Percentiles rank a stretch among this genome's conserved stretches.
Conservation (phyloP, 2,888 invertebrate genomes). For the Eilema caniola region DNA sequence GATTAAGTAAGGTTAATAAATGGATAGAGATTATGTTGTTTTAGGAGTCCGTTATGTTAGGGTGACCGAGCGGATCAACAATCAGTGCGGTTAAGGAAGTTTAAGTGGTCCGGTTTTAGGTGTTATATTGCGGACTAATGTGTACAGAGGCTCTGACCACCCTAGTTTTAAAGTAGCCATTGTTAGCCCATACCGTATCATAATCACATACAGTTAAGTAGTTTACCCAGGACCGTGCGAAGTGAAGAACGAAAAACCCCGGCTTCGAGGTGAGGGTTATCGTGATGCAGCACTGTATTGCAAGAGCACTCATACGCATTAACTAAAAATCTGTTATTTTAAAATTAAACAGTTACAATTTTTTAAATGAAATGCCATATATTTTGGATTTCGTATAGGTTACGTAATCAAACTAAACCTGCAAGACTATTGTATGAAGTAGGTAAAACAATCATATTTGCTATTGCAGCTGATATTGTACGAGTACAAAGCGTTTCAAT, state of each 20-base stretch:
- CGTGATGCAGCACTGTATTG: too few species aligned
- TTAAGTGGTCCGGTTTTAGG: not conserved
- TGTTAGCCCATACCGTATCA: not conserved
- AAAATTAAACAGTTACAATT: too few species aligned
- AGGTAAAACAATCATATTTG: not conserved
- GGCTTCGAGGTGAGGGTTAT: too few species aligned
- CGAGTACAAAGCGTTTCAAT: not conserved
- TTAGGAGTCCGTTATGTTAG: not conserved
- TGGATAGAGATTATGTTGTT: constrained; percentile 1
- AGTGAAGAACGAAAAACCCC: too few species aligned
- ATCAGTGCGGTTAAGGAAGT: not conserved
- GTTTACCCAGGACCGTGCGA: too few species aligned
- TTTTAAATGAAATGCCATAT: too few species aligned
- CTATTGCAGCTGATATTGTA: not conserved
- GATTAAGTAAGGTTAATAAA: constrained; percentile 4
- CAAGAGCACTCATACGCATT: too few species aligned
- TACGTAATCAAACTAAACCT: too few species aligned
- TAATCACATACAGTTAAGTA: too few species aligned
- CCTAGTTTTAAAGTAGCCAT: not conserved
- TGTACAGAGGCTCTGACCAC: not conserved
- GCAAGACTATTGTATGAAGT: too few species aligned
- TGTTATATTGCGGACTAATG: not conserved
- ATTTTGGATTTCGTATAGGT: too few species aligned
- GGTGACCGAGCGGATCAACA: not conserved
- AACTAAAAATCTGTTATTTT: too few species aligned